These are phyloP conservation scores for Craseonycteris thonglongyai DNA, from an alignment of 2,113 vertebrate genomes.

Conservation along the genomic window DNA sequence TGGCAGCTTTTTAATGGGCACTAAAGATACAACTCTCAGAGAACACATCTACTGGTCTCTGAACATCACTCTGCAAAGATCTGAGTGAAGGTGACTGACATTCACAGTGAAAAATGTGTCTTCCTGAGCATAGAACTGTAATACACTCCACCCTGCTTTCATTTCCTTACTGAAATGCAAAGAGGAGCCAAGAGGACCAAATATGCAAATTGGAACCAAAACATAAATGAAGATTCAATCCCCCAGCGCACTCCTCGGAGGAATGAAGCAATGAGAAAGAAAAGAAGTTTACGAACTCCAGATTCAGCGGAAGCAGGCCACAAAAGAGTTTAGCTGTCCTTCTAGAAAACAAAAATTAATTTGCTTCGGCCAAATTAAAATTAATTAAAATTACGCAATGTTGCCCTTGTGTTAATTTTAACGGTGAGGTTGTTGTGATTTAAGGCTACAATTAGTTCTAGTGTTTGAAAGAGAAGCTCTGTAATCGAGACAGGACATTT, in stretches of 20 bases:
- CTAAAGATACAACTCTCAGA: neutral
- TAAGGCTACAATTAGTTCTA: constrained; percentile 91
- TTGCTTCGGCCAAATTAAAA: constrained; percentile 89
- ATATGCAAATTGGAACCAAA: constrained; percentile 49
- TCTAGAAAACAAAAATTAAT: constrained; percentile 89
- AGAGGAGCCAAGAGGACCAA: neutral
- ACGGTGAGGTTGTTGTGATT: constrained; percentile 86
- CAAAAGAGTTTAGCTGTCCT: constrained; percentile 81
- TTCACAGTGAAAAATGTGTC: neutral
- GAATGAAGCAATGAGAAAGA: constrained; percentile 24
- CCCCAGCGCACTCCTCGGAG: constrained; percentile 39
- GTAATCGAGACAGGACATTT: constrained; percentile 94
- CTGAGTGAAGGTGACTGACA: neutral
- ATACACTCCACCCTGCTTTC: neutral
- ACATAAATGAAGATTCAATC: constrained; percentile 50
- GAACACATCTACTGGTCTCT: neutral
- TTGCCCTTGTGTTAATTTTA: constrained; percentile 89
- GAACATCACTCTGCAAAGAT: neutral
- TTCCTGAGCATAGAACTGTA: neutral
- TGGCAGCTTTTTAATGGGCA: neutral
- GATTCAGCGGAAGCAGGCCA: constrained; percentile 34
- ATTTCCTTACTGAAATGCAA: neutral
- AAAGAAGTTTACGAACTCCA: constrained; percentile 73
- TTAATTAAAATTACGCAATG: constrained; percentile 91
- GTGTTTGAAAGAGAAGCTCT: constrained; percentile 88